Percentiles rank a stretch among this genome's conserved stretches.
Evolutionary conservation across 2,888 invertebrate species (phyloP).

Genomic region (Ligdia adustata): DNA sequence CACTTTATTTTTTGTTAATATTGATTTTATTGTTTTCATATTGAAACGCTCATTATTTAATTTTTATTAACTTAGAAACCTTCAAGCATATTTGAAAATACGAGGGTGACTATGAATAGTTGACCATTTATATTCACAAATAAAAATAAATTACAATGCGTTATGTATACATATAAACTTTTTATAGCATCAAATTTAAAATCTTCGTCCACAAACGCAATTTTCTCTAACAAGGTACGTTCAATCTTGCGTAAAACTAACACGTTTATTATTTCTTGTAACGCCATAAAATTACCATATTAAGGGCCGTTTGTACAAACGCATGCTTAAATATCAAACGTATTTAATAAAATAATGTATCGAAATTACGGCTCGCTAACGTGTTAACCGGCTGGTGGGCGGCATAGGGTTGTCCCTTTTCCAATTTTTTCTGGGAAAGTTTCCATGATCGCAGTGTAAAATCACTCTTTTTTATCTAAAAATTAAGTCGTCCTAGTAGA

Average conservation of each 20-base stretch:
- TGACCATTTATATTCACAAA: background rate
- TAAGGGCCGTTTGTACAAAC: conserved; percentile 28
- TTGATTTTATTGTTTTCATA: no score
- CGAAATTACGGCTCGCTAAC: conserved; percentile 49
- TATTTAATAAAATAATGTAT: conserved; percentile 54
- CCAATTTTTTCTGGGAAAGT: background rate
- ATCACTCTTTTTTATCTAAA: background rate
- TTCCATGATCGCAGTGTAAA: background rate
- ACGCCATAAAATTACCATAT: conserved; percentile 43
- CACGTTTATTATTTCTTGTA: conserved; percentile 29
- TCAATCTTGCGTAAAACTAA: conserved; percentile 39
- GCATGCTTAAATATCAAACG: conserved; percentile 41
- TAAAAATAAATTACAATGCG: background rate
- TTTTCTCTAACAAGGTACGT: conserved; percentile 25
- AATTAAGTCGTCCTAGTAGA: conserved; percentile 5
- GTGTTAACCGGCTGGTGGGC: conserved; percentile 48
- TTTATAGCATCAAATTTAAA: conserved; percentile 11
- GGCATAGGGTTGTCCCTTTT: conserved; percentile 43
- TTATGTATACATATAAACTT: background rate
- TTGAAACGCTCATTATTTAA: background rate
- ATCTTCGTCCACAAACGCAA: conserved; percentile 26
- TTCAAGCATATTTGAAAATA: conserved; percentile 2
- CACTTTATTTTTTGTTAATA: no score
- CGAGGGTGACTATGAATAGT: background rate
- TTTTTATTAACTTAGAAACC: background rate